A percentile compares a stretch with the other conserved stretches of the same genome.
Evolutionary conservation across 2,797 vertebrate species (phyloP).

Genomic region (Phataginus tetradactyla): DNA sequence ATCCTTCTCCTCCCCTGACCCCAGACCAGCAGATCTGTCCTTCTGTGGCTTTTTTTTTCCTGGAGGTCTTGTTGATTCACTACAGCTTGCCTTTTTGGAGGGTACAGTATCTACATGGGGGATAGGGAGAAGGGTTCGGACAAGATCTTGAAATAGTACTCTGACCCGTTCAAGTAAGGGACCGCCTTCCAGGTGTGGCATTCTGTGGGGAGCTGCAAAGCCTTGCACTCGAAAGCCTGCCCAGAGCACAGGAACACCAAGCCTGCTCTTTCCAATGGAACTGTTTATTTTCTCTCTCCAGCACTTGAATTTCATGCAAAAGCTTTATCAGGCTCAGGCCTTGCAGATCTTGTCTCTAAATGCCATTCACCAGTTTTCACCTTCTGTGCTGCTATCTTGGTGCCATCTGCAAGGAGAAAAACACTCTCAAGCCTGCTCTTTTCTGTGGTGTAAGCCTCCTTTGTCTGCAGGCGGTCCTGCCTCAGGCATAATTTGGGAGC

Average conservation of each 20-base stretch:
- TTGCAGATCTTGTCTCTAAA: constrained; percentile 73
- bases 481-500: constrained; percentile 57
- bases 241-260: constrained; percentile 8
- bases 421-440: constrained; percentile 74
- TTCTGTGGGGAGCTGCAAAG: neutral
- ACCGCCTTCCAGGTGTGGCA: constrained; percentile 25
- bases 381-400: constrained; percentile 79
- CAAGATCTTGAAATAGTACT: constrained; percentile 8
- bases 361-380: constrained; percentile 76
- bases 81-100: neutral
- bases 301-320: constrained; percentile 69
- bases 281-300: constrained; percentile 70
- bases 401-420: constrained; percentile 77
- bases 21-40: neutral
- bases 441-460: constrained; percentile 63
- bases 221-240: neutral
- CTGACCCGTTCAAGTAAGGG: constrained; percentile 3
- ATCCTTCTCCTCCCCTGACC: neutral
- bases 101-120: neutral
- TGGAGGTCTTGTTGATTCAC: neutral
- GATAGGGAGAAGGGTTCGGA: neutral
- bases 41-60: constrained; percentile 5
- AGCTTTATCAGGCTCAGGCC: constrained; percentile 59
- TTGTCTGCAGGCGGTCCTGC: constrained; percentile 62
- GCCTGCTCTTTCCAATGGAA: constrained; percentile 70